phyloP scores from a whole-genome alignment of 2,113 vertebrate genomes.

The Jacana jacana region DNA sequence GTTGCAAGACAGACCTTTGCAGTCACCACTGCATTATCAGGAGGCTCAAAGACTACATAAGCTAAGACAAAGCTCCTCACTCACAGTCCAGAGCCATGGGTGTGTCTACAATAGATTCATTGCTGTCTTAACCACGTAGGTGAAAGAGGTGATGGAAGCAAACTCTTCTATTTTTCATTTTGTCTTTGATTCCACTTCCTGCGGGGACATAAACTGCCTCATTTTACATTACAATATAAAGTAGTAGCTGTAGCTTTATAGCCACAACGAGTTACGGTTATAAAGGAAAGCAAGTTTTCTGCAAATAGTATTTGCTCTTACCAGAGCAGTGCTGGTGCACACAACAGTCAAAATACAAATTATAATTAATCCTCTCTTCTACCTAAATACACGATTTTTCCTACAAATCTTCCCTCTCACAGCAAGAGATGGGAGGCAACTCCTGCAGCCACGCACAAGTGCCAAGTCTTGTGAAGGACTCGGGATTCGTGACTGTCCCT shows the following conservation, averaged over 20 bases:
- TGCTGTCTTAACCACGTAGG: not conserved
- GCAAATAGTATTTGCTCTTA: not conserved
- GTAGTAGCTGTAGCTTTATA: not conserved
- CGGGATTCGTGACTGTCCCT: fast-evolving
- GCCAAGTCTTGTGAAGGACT: too few species aligned
- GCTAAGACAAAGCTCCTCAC: not conserved
- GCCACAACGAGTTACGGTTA: not conserved
- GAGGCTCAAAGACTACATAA: not conserved
- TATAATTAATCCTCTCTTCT: not conserved
- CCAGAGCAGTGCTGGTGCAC: not conserved
- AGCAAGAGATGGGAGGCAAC: not conserved
- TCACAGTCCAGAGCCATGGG: not conserved
- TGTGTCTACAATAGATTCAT: not conserved
- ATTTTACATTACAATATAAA: not conserved
- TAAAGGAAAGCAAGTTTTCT: not conserved
- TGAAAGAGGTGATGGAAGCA: not conserved
- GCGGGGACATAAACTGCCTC: not conserved
- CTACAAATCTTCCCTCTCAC: not conserved
- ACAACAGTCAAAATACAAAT: not conserved
- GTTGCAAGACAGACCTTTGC: not conserved
- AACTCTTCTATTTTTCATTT: not conserved
- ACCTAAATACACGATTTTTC: not conserved
- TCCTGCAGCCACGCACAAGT: not conserved
- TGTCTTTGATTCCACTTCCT: not conserved
- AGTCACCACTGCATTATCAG: not conserved